Evolutionary conservation across 2,797 vertebrate genomes (phyloP), one percentile per base, ranked within the genome.

Genomic region (Sebastes vulpes): DNA sequence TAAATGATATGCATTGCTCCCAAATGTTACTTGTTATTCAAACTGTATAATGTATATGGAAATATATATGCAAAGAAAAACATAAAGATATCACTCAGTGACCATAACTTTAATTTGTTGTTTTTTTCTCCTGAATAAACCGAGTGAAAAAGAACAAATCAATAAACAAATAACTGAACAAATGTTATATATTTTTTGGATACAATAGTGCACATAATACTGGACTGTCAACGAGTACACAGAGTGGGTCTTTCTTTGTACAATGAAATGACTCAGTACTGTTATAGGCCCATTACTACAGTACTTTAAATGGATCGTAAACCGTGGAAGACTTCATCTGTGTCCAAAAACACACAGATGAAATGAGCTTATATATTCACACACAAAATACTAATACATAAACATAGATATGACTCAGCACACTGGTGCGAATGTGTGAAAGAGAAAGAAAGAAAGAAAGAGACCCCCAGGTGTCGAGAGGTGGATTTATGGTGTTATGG

Each of bases 21-120:
- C 84, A 88, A 74, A 82, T 84, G 79, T 91, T 83, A 82, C 78
- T 57, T 89, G 88, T 91, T 88, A 84, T 86, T 84, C 59, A 84
- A 90, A 75, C 61, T 89, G 77, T 94, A 80, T 92, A 46, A 84
- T 90, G 75, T 87, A 67, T 77, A 79, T 89, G 79, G 78, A 87
- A 77, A 81, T 89, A 42, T 89, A 90, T 86, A 95, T 92, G 89
- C 86, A 93, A 92, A 86, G 88, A 79, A 87, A 83, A 86, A 86
- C 75, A 86, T 86, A 90, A 91, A 91, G 70, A 84, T 84, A 81
- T 87, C 20, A 81, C 53, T 75, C 28, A 50, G 75, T 72, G 46
- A 82, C 57, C 56, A 61, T 50, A 48, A 58, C 26, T 72, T 71
- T 46, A 2, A 14, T 68, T 72, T 66, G 53, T 70, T 73, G 52